Evolutionary conservation across 1,140 invertebrate species (phyloP).

Genomic region (Nephila pilipes): DNA sequence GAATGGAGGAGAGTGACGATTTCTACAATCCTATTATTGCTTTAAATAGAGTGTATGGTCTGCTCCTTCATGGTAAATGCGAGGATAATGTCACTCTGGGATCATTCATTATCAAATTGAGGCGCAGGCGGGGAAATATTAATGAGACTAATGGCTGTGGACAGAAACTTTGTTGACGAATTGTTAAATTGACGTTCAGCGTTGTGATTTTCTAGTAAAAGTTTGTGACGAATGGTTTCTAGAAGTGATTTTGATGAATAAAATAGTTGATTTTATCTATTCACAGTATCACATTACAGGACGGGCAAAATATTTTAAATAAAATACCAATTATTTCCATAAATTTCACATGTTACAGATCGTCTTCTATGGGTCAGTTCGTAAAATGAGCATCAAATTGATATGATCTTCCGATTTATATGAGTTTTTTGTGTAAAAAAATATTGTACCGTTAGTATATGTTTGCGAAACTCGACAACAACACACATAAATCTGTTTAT

Average conservation of each 20-base stretch:
- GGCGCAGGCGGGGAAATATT: background rate
- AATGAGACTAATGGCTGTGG: background rate
- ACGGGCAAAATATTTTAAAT: background rate
- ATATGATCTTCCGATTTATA: too few species aligned
- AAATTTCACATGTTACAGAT: too few species aligned
- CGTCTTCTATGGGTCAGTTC: too few species aligned
- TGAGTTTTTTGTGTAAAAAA: too few species aligned
- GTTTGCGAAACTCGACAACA: too few species aligned
- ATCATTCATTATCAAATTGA: slow-evolving; percentile 11
- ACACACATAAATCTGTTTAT: too few species aligned
- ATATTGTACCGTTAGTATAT: too few species aligned
- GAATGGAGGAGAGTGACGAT: background rate
- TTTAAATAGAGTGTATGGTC: background rate
- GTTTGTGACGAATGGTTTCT: background rate
- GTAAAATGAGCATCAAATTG: too few species aligned
- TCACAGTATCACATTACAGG: background rate
- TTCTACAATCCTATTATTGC: slow-evolving; percentile 17
- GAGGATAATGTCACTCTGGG: background rate
- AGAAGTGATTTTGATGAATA: background rate
- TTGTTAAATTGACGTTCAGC: background rate
- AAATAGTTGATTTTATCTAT: background rate
- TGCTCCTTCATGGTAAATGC: background rate
- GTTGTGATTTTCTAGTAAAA: background rate
- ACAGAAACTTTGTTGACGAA: background rate
- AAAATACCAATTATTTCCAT: too few species aligned